Conservation (phyloP, 1,140 invertebrate species). For the Drosophila melanogaster region Release_6_plus_ISO1_MT NT_033777.3:6304501-6305000, state of each 20-base stretch:
- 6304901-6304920: slow-evolving; percentile 57
- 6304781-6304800: slow-evolving; percentile 11
- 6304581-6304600: no score
- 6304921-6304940: slow-evolving; percentile 45
- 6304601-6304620: not conserved
- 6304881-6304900: slow-evolving; percentile 64
- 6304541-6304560: no score
- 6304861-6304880: slow-evolving; percentile 57
- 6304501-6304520: no score
- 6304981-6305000: slow-evolving; percentile 69
- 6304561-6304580: no score
- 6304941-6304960: slow-evolving; percentile 49
- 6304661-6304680: slow-evolving; percentile 20
- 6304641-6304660: slow-evolving; percentile 4
- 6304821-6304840: slow-evolving; percentile 58
- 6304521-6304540: no score
- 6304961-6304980: slow-evolving; percentile 55
- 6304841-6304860: slow-evolving; percentile 40
- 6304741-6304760: slow-evolving; percentile 42
- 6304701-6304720: slow-evolving; percentile 32
- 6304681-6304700: slow-evolving; percentile 39
- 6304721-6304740: slow-evolving; percentile 28
- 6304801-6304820: slow-evolving; percentile 65
- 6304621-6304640: not conserved
- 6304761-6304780: slow-evolving; percentile 41